Base-by-base conservation (phyloP, 2,888 invertebrate genomes). In the Cataglyphis livida region DNA sequence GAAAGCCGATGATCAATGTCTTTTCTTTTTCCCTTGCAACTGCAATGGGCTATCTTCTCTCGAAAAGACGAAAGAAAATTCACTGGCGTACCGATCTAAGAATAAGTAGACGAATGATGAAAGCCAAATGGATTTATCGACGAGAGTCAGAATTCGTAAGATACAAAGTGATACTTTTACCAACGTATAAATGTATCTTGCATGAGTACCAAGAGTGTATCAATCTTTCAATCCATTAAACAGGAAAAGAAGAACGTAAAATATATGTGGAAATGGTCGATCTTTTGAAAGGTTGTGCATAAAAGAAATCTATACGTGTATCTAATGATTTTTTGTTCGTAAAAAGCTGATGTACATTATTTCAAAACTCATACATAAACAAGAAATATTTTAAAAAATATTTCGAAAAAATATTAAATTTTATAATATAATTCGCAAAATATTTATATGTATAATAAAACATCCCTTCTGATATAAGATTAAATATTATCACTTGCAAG, bases 1-100 rank as follows among this genome's bases (percentile, higher is more conserved):
- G 15, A 74, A 44, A 74, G 5, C 21, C 44, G 21, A 61, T 44
- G 44, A 74, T 74, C 61, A 74, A 74, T 61, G 44, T 21, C 35
- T n/a, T 61, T 61, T 44, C 32, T 73, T 61, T n/a, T n/a, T 21
- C 21, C 18, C 32, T 3, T 25, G 12, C 41, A 32, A 73, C 28
- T 73, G 61, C 61, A 61, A 61, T 59, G 59, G 18, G 18, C 12
- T 28, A 38, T 6, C 25, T 71, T 38, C 57, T 12, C 28, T 59
- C 73, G 41, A 18, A 59, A 73, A 41, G 28, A 44, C 15, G 44
- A 0, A 15, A 73, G 12, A 28, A 41, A 41, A 61, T 61, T 73
- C 9, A n/a, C 18, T n/a, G 28, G 9, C 18, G 25, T 28, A 7
- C 32, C 32, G 12, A 1, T 57, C 38, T 41, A 28, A 41, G n/a